These are phyloP conservation scores for Drosophila birchii DNA, from an alignment of 2,888 invertebrate species.

Conservation along the genomic window DNA sequence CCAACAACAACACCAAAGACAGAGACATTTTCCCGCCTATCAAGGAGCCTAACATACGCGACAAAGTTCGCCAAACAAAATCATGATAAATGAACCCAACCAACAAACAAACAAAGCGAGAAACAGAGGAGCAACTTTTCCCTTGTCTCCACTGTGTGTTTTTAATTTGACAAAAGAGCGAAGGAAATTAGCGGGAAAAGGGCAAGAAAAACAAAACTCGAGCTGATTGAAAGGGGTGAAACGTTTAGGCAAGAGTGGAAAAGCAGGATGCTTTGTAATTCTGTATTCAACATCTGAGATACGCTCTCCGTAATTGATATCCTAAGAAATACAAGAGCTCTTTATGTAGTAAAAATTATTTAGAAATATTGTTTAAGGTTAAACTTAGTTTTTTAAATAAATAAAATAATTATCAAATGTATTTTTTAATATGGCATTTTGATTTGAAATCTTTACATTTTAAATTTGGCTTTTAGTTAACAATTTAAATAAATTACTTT, in stretches of 20 bases:
- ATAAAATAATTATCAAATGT: no score
- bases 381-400: neutral
- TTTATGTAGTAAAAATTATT: no score
- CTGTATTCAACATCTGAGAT: neutral
- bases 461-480: neutral
- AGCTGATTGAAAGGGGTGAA: slow-evolving; percentile 72
- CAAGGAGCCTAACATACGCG: slow-evolving; percentile 57
- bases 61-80: slow-evolving; percentile 79
- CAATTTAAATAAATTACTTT: no score
- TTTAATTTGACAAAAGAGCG: slow-evolving; percentile 77
- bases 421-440: neutral
- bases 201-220: slow-evolving; percentile 65
- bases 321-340: neutral
- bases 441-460: neutral
- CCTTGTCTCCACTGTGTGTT: slow-evolving; percentile 52
- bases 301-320: neutral
- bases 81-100: slow-evolving; percentile 80
- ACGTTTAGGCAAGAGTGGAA: slow-evolving; percentile 18
- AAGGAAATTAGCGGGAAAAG: slow-evolving; percentile 74
- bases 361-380: no score
- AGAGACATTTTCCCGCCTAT: slow-evolving; percentile 76
- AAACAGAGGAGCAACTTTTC: slow-evolving; percentile 59
- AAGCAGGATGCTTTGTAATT: neutral
- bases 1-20: slow-evolving; percentile 52
- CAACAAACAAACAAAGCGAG: slow-evolving; percentile 64